Evolutionary conservation across 2,888 invertebrate genomes (phyloP), one percentile per base, ranked within the genome.

Genomic region (Stramonita haemastoma): DNA sequence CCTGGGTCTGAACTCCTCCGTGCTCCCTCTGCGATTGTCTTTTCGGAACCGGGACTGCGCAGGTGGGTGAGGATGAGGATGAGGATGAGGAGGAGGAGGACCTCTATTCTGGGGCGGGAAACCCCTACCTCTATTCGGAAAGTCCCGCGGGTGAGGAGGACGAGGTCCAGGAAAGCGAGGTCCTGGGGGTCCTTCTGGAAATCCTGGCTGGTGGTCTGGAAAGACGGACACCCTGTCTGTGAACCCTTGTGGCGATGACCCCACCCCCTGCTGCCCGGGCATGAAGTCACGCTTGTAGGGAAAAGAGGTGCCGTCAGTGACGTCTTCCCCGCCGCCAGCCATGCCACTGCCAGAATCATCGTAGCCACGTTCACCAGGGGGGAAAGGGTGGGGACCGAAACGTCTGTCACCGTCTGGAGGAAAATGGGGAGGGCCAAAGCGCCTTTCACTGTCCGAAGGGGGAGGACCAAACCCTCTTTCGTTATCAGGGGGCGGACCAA

Each of bases 221-320:
- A 36, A 15, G 22, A 66, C 66, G 2, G 60, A 22, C 13, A 32
- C 56, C 29, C 89, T 85, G 29, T 89, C 89, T 1, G 89, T 26
- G 22, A 46, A 89, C n/a, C 46, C 46, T 26, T 66, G 8, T 13
- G 89, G 89, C 15, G 89, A 89, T 5, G 73, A 36, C 11, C 89
- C 85, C 29, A 46, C 13, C 29, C 32, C 26, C 29, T 85, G 84
- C 36, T 84, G 34, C 19, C 46, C 66, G 46, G 84, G 29, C 56
- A 15, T 15, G 29, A 66, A 66, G 46, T 89, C 85, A 56, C 89
- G 73, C 26, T 85, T 85, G 70, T 70, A 85, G 11, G 46, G 66
- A 60, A 32, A 56, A 11, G 89, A 73, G 36, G 84, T 73, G 29
- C 70, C 57, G 15, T 84, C 34, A 1, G 84, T 29, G 15, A 84